Base-by-base conservation (phyloP, 2,797 vertebrate genomes). In the Pterois miles region DNA sequence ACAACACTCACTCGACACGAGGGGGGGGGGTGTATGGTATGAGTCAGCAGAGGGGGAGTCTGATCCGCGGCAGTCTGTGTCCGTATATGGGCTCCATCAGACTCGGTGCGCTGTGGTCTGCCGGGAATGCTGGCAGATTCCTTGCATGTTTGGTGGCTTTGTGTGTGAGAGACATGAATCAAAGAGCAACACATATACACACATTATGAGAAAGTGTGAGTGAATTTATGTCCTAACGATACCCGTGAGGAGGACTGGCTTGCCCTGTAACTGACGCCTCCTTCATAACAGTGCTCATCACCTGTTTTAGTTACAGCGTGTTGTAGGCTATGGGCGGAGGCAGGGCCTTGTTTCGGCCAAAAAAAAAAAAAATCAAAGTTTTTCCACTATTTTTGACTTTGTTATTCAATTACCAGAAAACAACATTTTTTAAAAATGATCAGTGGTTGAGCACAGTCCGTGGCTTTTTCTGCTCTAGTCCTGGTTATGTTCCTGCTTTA, bases 121-220 rank as follows among this genome's bases (percentile, higher is more conserved):
- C 74, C 65, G 88, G 88, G 90, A 94, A 93, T 88, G 86, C 80
- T 86, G 81, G 86, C 85, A 85, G 88, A 95, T 95, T 95, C 95
- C 88, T 89, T 56, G 83, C 83, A 86, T 94, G 93, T 95, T 94
- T 94, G 74, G 86, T 89, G 90, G 91, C 86, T 93, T 80, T 80
- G 80, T 88, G 72, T 71, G 50, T 22, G 52, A 38, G 78, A 78
- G 80, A 71, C 76, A 68, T 80, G 82, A 74, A 77, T 89, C 82
- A 86, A 79, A 87, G 43, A 40, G 43, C 48, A 81, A 66, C 73
- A 72, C 56, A 23, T 40, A 66, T 43, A 48, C 46, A n/a, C 40
- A 3, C 40, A 43, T 43, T 43, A 52, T 74, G 62, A 33, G 40
- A 57, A 60, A 18, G 25, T 5, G 25, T 33, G 40, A 36, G 23